Percentiles rank a stretch among this genome's conserved stretches.
These are phyloP conservation scores for Amphiprion ocellaris DNA, from an alignment of 2,113 vertebrate species.

Conservation along the genomic window DNA sequence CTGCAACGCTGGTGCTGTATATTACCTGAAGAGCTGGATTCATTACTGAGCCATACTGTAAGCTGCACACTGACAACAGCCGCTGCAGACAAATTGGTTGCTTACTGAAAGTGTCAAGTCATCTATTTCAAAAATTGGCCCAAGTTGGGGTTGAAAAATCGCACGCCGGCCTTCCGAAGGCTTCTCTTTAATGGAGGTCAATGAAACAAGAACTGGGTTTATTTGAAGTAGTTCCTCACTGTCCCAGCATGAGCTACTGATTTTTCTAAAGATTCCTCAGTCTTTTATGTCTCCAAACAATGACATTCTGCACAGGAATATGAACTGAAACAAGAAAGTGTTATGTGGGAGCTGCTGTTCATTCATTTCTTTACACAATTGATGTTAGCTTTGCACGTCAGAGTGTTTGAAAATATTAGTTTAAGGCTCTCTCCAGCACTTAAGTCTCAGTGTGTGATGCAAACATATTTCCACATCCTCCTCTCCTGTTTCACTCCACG, in stretches of 20 bases:
- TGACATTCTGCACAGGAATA: neutral
- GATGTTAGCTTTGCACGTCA: constrained; percentile 9
- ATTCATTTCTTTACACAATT: constrained; percentile 18
- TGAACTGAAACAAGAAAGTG: constrained; percentile 2
- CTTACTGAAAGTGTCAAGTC: constrained; percentile 31
- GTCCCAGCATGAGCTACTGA: neutral
- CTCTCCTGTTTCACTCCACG: neutral
- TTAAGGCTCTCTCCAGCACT: constrained; percentile 7
- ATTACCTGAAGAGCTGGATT: constrained; percentile 15
- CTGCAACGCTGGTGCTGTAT: neutral
- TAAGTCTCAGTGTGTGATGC: neutral
- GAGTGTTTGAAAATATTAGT: constrained; percentile 32
- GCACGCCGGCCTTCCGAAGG: rapidly evolving
- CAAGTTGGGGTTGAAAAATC: neutral
- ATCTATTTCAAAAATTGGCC: constrained; percentile 23
- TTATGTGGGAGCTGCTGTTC: neutral
- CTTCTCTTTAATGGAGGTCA: neutral
- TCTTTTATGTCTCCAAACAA: constrained; percentile 12
- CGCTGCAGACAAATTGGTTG: constrained; percentile 31
- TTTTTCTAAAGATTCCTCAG: neutral
- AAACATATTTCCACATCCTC: neutral
- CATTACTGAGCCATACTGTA: constrained; percentile 19
- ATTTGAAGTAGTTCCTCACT: neutral
- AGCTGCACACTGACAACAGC: constrained; percentile 5
- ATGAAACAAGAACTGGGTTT: neutral